phyloP scores from a whole-genome alignment of 2,888 invertebrate genomes.

The Pseudococcus viburni region DNA sequence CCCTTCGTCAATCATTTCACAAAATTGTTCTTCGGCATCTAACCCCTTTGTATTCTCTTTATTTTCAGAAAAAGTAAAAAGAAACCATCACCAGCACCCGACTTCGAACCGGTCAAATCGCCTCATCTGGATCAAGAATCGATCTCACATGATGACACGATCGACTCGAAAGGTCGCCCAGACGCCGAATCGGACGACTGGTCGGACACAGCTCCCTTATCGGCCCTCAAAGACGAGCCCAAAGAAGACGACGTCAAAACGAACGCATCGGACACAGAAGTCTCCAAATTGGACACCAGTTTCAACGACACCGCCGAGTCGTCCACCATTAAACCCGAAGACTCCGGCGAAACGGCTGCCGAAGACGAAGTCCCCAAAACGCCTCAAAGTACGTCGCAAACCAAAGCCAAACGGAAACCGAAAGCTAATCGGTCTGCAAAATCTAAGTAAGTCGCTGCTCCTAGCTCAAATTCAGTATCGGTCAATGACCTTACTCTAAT shows the following conservation, averaged over 20 bases:
- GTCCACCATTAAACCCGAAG: conserved; percentile 49
- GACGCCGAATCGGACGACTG: conserved; percentile 57
- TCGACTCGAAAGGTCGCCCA: background rate
- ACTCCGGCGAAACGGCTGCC: conserved; percentile 39
- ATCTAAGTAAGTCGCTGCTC: conserved; percentile 48
- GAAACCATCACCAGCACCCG: conserved; percentile 34
- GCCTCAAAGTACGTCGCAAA: conserved; percentile 58
- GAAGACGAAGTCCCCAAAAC: conserved; percentile 44
- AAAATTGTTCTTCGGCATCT: background rate
- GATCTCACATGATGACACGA: background rate
- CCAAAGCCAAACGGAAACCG: conserved; percentile 57
- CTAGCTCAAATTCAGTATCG: background rate
- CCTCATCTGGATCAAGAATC: background rate
- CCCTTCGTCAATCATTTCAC: background rate
- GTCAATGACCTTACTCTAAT: background rate
- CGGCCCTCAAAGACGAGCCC: conserved; percentile 61
- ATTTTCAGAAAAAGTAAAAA: conserved; percentile 59
- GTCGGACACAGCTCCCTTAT: conserved; percentile 60
- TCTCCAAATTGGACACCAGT: background rate
- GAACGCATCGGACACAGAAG: background rate
- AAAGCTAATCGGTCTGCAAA: conserved; percentile 50
- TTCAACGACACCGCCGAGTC: conserved; percentile 23
- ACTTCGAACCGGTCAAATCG: conserved; percentile 17
- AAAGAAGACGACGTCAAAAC: conserved; percentile 49
- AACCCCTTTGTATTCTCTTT: background rate